Evolutionary conservation across 1,140 invertebrate genomes (phyloP).

Genomic region (Coboldia fuscipes): DNA sequence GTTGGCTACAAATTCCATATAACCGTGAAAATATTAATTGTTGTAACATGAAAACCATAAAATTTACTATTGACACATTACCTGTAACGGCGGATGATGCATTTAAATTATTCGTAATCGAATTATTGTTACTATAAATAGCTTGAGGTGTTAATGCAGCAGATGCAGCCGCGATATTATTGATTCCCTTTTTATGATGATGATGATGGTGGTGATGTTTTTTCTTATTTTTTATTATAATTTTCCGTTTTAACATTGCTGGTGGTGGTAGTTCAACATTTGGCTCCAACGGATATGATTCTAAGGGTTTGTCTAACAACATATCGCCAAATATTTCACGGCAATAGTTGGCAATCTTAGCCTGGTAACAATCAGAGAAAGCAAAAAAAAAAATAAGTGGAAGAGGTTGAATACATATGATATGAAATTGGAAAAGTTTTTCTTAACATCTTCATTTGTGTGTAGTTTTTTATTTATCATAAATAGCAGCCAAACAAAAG

Average conservation of each 20-base stretch:
- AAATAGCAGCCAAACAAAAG: no score
- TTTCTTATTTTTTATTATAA: conserved; percentile 97
- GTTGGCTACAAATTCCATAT: conserved; percentile 20
- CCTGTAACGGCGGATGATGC: not conserved
- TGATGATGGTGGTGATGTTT: conserved; percentile 73
- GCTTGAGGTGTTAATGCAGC: no score
- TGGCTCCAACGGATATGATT: conserved; percentile 58
- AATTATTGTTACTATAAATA: not conserved
- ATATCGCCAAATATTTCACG: conserved; percentile 88
- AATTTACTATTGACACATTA: not conserved
- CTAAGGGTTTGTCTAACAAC: conserved; percentile 73
- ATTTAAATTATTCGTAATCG: not conserved
- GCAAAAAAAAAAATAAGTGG: not conserved
- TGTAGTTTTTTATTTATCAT: no score
- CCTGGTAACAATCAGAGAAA: conserved; percentile 27
- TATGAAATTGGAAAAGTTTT: no score
- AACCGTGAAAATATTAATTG: no score
- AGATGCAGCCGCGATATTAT: no score
- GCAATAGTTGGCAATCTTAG: conserved; percentile 96
- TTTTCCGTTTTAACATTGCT: conserved; percentile 63
- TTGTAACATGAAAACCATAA: no score
- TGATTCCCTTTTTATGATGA: conserved; percentile 21
- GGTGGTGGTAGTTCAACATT: conserved; percentile 75
- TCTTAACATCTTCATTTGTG: no score
- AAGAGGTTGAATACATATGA: no score